Evolutionary conservation across 2,113 vertebrate species (phyloP), one percentile per base, ranked within the genome.

Genomic region (Terrapene triunguis): DNA sequence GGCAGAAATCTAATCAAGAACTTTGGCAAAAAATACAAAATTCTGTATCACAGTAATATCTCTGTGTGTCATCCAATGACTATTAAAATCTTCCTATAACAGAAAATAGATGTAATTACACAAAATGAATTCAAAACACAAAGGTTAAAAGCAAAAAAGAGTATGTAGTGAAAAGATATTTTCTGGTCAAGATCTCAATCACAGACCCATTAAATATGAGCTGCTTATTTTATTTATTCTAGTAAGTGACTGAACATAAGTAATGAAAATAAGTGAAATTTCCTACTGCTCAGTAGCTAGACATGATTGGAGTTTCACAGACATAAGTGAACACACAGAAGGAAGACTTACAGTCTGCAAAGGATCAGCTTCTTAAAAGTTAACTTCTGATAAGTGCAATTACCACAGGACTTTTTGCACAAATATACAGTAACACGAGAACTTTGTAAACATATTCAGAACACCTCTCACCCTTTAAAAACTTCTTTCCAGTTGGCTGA

Each of bases 101-200:
- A 59, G 11, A 65, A 65, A 0, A 42, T 51, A 89, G 57, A 91
- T 88, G 10, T 35, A 84, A 89, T 35, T n/a, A 35, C 32, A 65
- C 80, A 35, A 86, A 53, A 25, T 53, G 92, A 96, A 95, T 16
- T 21, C 57, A 82, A 91, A 94, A 76, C 48, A 1, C 82, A 84
- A 96, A 44, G n/a, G 47, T 44, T 4, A 1, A 76, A 84, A 93
- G 92, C 83, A 93, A 85, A 19, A 54, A 97, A 97, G 51, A 94
- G 96, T 96, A 97, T 89, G 90, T 57, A 94, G 72, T 0, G 0
- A 93, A 96, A 95, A 93, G 50, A 97, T 97, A 97, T 97, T 96
- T 97, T 94, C 87, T 92, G 81, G 93, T 92, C 82, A 91, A 96
- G 83, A 94, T 96, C 32, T 59, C 57, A 59, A 11, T 59, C 27